Evolutionary conservation across 1,140 invertebrate genomes (phyloP), one percentile per base, ranked within the genome.

Genomic region (Luehdorfia chinensis): DNA sequence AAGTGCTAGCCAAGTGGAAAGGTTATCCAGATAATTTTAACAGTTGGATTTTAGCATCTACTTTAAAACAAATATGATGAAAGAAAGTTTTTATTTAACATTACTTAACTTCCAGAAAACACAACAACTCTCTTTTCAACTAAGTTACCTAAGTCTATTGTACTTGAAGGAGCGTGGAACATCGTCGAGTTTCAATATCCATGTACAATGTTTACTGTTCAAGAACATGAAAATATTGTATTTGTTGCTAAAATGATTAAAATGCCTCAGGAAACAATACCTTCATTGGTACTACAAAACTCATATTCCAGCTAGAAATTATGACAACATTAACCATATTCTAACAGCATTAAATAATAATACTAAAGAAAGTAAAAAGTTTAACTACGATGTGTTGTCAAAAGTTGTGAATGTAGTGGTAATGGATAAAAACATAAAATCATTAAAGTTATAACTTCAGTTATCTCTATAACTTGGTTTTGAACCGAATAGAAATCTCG

Each of bases 151-250:
- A 72, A 64, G 58, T 18, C 57, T 11, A 47, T 66, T 33, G 48
- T 37, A 11, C 32, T 72, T 15, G 54, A 59, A 47, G 68, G 65
- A 25, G 47, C 58, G 47, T 72, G 59, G 68, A 44, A n/a, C 7
- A n/a, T 72, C 12, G 59, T 61, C 12, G 66, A 73, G 47, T 57
- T 73, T 58, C 63, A 64, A 49, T 68, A 66, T 55, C 64, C 61
- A 5, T 71, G 64, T 48, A 65, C 58, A 1, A 61, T 66, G 51
- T 59, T 62, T 50, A 59, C 47, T 28, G 59, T 72, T 46, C 49
- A 53, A 58, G 55, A 66, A 32, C 31, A 52, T 51, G 55, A 63
- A 55, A 54, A 59, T 43, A 31, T 53, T 39, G 19, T 63, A n/a
- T 55, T 50, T 18, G 53, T 51, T 27, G 21, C 36, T 9, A 56